Percentiles rank a stretch among this genome's conserved stretches.
phyloP scores from a whole-genome alignment of 2,888 invertebrate genomes.

The Myathropa florea region DNA sequence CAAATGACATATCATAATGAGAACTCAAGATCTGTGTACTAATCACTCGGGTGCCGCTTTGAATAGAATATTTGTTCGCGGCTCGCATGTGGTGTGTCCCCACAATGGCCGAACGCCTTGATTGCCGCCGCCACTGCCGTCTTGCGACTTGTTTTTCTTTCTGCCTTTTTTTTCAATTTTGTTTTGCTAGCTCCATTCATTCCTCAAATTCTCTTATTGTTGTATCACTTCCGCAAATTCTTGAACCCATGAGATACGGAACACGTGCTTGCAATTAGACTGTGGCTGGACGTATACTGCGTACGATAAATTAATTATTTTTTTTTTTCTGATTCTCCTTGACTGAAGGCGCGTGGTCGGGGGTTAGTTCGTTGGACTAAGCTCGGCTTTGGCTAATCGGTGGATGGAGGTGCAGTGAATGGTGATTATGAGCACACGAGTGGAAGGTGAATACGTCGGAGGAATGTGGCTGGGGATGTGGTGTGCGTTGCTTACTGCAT shows the following conservation, averaged over 20 bases:
- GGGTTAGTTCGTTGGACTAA: constrained; percentile 1
- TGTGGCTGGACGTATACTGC: not conserved
- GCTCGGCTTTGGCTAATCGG: not conserved
- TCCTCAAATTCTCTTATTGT: constrained; percentile 21
- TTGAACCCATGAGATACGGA: constrained; percentile 10
- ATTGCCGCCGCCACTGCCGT: not conserved
- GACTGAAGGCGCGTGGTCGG: constrained; percentile 13
- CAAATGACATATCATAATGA: constrained; percentile 5
- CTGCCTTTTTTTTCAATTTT: constrained; percentile 3
- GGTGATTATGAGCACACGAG: not conserved
- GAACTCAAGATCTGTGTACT: constrained; percentile 5
- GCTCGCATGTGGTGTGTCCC: not conserved
- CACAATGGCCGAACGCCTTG: constrained; percentile 5
- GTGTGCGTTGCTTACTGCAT: not conserved
- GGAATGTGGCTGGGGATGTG: not conserved
- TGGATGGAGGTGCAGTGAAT: not conserved
- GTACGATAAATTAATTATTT: not conserved
- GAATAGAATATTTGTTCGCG: constrained; percentile 1
- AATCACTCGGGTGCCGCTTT: constrained; percentile 18
- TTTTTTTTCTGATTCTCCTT: not conserved
- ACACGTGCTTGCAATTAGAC: constrained; percentile 48
- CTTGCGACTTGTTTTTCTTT: constrained; percentile 5
- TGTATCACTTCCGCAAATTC: constrained; percentile 32
- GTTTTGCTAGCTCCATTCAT: constrained; percentile 29
- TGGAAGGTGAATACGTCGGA: not conserved